These are phyloP conservation scores for Scrobipalpa atriplicella DNA, from an alignment of 2,888 invertebrate genomes.

Conservation along the genomic window DNA sequence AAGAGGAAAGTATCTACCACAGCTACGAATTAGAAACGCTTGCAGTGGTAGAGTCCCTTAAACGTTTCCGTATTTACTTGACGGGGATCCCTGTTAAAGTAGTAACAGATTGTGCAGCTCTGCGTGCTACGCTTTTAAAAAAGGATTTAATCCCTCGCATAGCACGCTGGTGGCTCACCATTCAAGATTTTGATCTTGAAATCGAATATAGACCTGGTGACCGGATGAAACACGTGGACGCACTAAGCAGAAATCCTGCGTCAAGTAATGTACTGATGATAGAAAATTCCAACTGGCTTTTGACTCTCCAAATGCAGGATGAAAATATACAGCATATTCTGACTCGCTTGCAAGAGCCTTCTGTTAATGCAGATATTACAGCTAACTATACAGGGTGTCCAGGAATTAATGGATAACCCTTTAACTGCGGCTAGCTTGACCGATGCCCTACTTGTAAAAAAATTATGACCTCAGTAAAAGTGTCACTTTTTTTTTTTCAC, in stretches of 20 bases:
- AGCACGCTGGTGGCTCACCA: slow-evolving; percentile 23
- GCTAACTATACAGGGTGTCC: slow-evolving; percentile 22
- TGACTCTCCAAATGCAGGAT: slow-evolving; percentile 37
- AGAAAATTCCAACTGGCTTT: slow-evolving; percentile 25
- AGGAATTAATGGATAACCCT: too few relatives aligned
- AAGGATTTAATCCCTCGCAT: slow-evolving; percentile 26
- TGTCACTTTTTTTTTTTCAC: too few relatives aligned
- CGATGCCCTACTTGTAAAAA: too few relatives aligned
- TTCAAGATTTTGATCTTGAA: slow-evolving; percentile 25
- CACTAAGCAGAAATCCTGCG: slow-evolving; percentile 26
- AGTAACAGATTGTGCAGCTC: slow-evolving; percentile 20
- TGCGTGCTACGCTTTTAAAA: slow-evolving; percentile 17
- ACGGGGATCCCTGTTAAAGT: slow-evolving; percentile 20
- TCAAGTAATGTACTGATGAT: slow-evolving; percentile 16
- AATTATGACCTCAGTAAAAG: too few relatives aligned
- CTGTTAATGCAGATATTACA: slow-evolving; percentile 13
- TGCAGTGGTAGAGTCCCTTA: slow-evolving; percentile 31
- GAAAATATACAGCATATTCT: slow-evolving; percentile 21
- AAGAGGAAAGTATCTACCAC: slow-evolving; percentile 29
- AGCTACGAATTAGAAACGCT: slow-evolving; percentile 32
- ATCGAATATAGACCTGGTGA: slow-evolving; percentile 24
- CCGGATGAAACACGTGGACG: slow-evolving; percentile 20
- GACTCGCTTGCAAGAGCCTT: not conserved
- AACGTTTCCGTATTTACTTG: slow-evolving; percentile 25
- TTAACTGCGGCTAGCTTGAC: too few relatives aligned